These are phyloP conservation scores for Nomada goodeniana DNA, from an alignment of 2,888 invertebrate species.

Conservation along the genomic window DNA sequence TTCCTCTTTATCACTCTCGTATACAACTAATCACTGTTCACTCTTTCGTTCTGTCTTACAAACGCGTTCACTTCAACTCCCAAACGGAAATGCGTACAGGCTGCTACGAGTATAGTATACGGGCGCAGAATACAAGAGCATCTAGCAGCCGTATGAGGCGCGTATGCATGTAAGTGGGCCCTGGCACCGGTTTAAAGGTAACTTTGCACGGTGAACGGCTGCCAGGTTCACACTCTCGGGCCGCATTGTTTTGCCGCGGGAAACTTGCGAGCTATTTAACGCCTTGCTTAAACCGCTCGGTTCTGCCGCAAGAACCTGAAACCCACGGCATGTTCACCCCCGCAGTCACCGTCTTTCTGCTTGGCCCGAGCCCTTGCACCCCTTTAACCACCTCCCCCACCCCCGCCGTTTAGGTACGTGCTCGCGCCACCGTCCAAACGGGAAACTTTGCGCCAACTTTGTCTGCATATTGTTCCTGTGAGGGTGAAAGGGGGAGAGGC, in stretches of 20 bases:
- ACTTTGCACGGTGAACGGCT: constrained; percentile 64
- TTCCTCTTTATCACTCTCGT: not conserved
- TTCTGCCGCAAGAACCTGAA: constrained; percentile 75
- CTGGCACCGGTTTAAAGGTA: constrained; percentile 59
- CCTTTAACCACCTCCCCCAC: constrained; percentile 44
- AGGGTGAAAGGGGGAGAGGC: constrained; percentile 69
- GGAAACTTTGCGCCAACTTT: constrained; percentile 76
- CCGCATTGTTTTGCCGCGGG: constrained; percentile 80
- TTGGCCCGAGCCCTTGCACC: constrained; percentile 39
- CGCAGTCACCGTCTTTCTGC: constrained; percentile 49
- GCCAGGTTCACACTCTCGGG: constrained; percentile 77
- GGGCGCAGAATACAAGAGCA: not conserved
- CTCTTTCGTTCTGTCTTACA: not conserved
- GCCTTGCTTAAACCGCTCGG: constrained; percentile 78
- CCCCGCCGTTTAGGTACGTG: constrained; percentile 37
- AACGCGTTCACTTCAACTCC: not conserved
- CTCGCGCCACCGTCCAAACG: constrained; percentile 61
- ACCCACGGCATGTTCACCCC: constrained; percentile 55
- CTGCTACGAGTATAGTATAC: too few species aligned
- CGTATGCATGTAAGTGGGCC: constrained; percentile 39
- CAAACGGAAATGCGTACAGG: too few species aligned
- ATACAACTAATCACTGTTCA: not conserved
- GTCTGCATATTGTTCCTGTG: constrained; percentile 70
- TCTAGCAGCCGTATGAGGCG: constrained; percentile 30
- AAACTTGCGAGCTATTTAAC: constrained; percentile 83